Conservation (phyloP, 2,888 invertebrate species). For the Drosophila demipolita region DNA sequence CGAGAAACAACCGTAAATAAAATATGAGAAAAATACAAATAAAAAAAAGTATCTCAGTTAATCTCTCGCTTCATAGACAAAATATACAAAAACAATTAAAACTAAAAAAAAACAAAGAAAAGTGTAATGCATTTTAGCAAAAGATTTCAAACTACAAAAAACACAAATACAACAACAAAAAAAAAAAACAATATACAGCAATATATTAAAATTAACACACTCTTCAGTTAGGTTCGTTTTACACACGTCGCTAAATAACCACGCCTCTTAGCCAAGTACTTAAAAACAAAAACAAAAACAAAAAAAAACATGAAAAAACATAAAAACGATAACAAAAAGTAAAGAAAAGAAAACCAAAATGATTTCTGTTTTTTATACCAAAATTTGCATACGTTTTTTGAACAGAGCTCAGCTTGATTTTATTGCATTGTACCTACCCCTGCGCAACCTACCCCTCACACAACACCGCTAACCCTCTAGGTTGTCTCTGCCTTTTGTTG, state of each 20-base stretch:
- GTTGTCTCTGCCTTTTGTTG: slow-evolving; percentile 78
- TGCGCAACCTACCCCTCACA: slow-evolving; percentile 13
- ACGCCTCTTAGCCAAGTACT: slow-evolving; percentile 57
- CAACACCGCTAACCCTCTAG: slow-evolving; percentile 60
- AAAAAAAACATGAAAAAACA: not conserved
- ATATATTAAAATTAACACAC: slow-evolving; percentile 17
- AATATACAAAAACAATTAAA: slow-evolving; percentile 23
- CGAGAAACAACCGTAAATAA: slow-evolving; percentile 14
- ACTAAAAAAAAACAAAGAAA: slow-evolving; percentile 12
- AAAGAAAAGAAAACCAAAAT: slow-evolving; percentile 1
- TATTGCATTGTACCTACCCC: slow-evolving; percentile 22
- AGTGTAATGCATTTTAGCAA: slow-evolving; percentile 58
- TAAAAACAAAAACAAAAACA: slow-evolving; percentile 24
- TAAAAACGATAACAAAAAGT: slow-evolving; percentile 3
- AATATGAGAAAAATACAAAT: slow-evolving; percentile 26
- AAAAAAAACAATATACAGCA: slow-evolving; percentile 2
- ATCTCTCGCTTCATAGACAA: slow-evolving; percentile 62
- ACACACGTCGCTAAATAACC: slow-evolving; percentile 40
- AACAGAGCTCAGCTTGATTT: slow-evolving; percentile 51
- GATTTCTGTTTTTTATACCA: slow-evolving; percentile 28
- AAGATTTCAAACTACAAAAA: slow-evolving; percentile 11
- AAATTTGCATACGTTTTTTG: slow-evolving; percentile 22
- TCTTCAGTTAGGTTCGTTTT: slow-evolving; percentile 42
- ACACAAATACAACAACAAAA: slow-evolving; percentile 8
- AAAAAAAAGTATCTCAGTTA: slow-evolving; percentile 52